These are phyloP conservation scores for Hydractinia echinata DNA, from an alignment of 30 jellyfish, hydroid and myxozoan genomes.

Conservation along the genomic window DNA sequence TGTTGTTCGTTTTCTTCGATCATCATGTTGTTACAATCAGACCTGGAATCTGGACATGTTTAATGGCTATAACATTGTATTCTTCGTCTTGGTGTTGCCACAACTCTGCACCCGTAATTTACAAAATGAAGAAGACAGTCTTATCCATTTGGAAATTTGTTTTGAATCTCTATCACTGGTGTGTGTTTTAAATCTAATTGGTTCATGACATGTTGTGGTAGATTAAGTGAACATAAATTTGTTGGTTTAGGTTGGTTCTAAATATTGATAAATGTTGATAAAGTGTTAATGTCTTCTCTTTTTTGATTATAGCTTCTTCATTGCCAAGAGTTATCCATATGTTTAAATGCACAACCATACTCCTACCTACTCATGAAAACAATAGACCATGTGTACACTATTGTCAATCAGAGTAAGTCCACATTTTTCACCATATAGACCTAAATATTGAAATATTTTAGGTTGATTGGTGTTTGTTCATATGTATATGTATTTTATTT, in stretches of 20 bases:
- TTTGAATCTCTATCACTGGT: constrained; percentile 52
- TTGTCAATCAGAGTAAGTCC: constrained; percentile 44
- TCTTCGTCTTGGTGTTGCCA: constrained; percentile 13
- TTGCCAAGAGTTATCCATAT: constrained; percentile 54
- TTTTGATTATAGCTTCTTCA: constrained; percentile 51
- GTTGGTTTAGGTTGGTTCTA: too few species aligned
- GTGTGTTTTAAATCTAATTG: not conserved
- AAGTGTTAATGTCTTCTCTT: not conserved
- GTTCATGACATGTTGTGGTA: too few species aligned
- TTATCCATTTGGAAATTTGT: not conserved
- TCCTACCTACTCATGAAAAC: constrained; percentile 54
- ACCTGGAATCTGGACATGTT: constrained; percentile 1
- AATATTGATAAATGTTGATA: too few species aligned
- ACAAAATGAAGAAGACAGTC: not conserved
- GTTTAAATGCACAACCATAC: constrained; percentile 27
- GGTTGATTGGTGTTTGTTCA: too few species aligned
- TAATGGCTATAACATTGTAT: not conserved
- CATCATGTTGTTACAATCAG: constrained; percentile 12
- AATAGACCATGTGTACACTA: constrained; percentile 36
- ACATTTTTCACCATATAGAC: not conserved
- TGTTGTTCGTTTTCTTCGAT: not conserved
- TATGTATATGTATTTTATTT: too few species aligned
- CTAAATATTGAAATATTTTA: too few species aligned
- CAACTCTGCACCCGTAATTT: not conserved
- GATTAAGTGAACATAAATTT: too few species aligned